Evolutionary conservation across 2,113 vertebrate species (phyloP).

Genomic region (Etheostoma spectabile): DNA sequence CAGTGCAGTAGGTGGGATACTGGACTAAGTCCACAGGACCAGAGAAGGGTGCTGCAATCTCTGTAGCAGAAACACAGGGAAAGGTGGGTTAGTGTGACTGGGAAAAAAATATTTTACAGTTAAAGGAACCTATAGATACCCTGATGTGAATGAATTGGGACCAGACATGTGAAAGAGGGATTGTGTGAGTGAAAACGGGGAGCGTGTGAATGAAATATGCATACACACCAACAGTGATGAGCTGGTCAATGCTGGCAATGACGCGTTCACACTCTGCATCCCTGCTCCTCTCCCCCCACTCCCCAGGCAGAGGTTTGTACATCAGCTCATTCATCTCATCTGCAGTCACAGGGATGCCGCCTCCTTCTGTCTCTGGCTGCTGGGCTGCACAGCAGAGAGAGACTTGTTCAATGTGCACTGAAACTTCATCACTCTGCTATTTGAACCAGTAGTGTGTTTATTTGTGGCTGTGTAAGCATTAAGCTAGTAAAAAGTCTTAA

Average conservation of each 20-base stretch:
- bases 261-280: slow-evolving; percentile 93
- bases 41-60: slow-evolving; percentile 92
- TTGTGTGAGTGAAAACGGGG: neutral
- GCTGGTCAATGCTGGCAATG: slow-evolving; percentile 90
- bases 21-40: slow-evolving; percentile 93
- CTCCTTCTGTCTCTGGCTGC: slow-evolving; percentile 90
- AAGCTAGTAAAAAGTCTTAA: neutral
- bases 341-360: slow-evolving; percentile 90
- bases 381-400: slow-evolving; percentile 79
- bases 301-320: slow-evolving; percentile 91
- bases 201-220: neutral
- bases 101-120: neutral
- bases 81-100: neutral
- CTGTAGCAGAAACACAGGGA: slow-evolving; percentile 76
- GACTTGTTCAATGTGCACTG: neutral
- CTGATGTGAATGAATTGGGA: neutral
- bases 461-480: neutral
- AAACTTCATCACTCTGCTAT: neutral
- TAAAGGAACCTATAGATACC: neutral
- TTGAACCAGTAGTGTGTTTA: neutral
- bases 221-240: slow-evolving; percentile 90
- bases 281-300: slow-evolving; percentile 91
- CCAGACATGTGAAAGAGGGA: neutral
- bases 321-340: slow-evolving; percentile 93
- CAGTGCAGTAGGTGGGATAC: slow-evolving; percentile 94